These are phyloP conservation scores for Clangula hyemalis DNA, from an alignment of 2,797 vertebrate species.

Conservation along the genomic window DNA sequence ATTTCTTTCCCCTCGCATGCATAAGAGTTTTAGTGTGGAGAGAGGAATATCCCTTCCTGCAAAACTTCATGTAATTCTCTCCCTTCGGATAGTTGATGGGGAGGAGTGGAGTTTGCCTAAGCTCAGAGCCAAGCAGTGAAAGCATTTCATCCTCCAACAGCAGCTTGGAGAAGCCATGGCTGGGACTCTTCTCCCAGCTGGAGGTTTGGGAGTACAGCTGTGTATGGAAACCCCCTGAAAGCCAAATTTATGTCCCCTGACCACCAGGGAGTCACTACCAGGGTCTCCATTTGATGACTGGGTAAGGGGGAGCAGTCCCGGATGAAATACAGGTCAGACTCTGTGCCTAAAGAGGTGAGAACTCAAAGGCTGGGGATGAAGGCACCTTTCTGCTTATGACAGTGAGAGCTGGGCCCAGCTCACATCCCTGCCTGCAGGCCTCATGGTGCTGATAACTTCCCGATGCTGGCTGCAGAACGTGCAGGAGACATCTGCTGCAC, in stretches of 20 bases:
- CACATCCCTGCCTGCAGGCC: neutral
- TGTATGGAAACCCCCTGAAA: neutral
- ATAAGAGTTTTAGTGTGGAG: neutral
- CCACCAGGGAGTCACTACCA: neutral
- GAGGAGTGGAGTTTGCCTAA: neutral
- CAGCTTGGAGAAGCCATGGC: neutral
- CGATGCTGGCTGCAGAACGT: neutral
- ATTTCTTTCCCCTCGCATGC: neutral
- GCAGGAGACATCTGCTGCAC: neutral
- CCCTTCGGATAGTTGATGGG: neutral
- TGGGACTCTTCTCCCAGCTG: neutral
- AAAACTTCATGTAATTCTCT: neutral
- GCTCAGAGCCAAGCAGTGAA: neutral
- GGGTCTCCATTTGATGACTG: rapidly evolving
- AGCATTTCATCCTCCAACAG: neutral
- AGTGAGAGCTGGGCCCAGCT: neutral
- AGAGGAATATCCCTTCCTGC: neutral
- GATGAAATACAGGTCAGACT: neutral
- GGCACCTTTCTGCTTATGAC: no score
- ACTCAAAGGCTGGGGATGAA: neutral
- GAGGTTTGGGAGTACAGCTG: neutral
- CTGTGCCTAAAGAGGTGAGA: neutral
- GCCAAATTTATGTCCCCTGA: neutral
- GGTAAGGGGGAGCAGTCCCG: neutral
- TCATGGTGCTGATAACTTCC: neutral